Evolutionary conservation across 2,113 vertebrate species (phyloP).

Genomic region (Neomonachus schauinslandi): DNA sequence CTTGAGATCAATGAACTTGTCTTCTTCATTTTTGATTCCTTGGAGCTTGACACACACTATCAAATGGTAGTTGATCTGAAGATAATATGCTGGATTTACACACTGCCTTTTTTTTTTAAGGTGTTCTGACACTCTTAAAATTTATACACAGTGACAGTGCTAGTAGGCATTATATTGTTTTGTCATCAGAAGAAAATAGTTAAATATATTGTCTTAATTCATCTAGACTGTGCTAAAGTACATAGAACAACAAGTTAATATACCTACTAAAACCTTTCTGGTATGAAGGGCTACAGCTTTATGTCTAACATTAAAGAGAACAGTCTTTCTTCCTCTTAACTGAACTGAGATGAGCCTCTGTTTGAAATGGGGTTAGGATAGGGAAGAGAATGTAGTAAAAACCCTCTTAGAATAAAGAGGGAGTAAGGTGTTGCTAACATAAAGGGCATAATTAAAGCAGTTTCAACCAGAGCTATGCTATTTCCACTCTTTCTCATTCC

Average conservation of each 20-base stretch:
- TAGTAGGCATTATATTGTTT: background rate
- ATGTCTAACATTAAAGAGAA: background rate
- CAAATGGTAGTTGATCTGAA: background rate
- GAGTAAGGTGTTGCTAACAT: background rate
- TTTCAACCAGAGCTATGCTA: background rate
- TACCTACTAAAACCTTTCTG: background rate
- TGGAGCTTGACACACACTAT: background rate
- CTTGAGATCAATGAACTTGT: background rate
- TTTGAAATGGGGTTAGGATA: background rate
- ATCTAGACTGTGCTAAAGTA: background rate
- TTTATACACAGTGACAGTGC: background rate
- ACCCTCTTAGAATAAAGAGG: background rate
- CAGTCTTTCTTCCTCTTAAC: background rate
- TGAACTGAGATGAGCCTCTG: background rate
- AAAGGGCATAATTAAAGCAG: background rate
- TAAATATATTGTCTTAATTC: background rate
- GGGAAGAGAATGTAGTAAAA: background rate
- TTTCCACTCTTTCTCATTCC: background rate
- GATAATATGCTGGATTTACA: background rate
- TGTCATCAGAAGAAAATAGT: background rate
- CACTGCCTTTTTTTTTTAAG: background rate
- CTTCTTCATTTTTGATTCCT: background rate
- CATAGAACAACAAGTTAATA: background rate
- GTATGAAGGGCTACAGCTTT: background rate
- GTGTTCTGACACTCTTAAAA: constrained; percentile 2